Percentiles rank a stretch among this genome's conserved stretches.
Evolutionary conservation across 2,113 vertebrate genomes (phyloP).

Genomic region (Scartelaos histophorus): DNA sequence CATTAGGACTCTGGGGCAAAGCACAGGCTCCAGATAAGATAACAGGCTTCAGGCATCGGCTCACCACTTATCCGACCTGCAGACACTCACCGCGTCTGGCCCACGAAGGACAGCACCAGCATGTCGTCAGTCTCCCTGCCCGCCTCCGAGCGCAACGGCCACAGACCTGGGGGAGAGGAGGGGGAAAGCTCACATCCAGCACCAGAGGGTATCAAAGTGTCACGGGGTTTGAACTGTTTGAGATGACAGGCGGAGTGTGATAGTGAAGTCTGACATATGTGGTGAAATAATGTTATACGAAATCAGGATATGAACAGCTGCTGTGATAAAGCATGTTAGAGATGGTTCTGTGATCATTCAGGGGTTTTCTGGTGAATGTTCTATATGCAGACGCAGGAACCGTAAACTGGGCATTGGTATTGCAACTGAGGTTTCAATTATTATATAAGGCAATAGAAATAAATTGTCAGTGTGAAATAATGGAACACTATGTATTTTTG

Average conservation of each 20-base stretch:
- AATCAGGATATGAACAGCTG: too few relatives aligned
- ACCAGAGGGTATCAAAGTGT: background rate
- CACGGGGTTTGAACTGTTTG: slow-evolving; percentile 10
- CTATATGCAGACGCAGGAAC: too few relatives aligned
- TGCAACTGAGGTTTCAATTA: too few relatives aligned
- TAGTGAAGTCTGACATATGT: background rate
- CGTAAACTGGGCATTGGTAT: too few relatives aligned
- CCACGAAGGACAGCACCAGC: slow-evolving; percentile 95
- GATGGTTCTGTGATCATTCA: too few relatives aligned
- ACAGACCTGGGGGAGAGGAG: slow-evolving; percentile 80
- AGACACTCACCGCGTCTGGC: slow-evolving; percentile 89
- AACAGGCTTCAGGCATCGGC: background rate
- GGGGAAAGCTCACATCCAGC: slow-evolving; percentile 3
- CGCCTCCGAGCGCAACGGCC: slow-evolving; percentile 92
- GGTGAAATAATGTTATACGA: too few relatives aligned
- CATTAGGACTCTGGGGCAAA: slow-evolving; percentile 87
- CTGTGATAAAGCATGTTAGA: too few relatives aligned
- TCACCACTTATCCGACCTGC: slow-evolving; percentile 22
- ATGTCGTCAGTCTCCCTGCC: slow-evolving; percentile 92
- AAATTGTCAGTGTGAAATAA: too few relatives aligned
- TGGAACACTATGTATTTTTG: too few relatives aligned
- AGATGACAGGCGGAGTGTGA: slow-evolving; percentile 30
- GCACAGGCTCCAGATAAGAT: slow-evolving; percentile 31
- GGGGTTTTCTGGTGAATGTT: too few relatives aligned
- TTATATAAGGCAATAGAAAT: too few relatives aligned